These are phyloP conservation scores for Philotrypesis tridentata DNA, from an alignment of 1,140 invertebrate species.

Conservation along the genomic window DNA sequence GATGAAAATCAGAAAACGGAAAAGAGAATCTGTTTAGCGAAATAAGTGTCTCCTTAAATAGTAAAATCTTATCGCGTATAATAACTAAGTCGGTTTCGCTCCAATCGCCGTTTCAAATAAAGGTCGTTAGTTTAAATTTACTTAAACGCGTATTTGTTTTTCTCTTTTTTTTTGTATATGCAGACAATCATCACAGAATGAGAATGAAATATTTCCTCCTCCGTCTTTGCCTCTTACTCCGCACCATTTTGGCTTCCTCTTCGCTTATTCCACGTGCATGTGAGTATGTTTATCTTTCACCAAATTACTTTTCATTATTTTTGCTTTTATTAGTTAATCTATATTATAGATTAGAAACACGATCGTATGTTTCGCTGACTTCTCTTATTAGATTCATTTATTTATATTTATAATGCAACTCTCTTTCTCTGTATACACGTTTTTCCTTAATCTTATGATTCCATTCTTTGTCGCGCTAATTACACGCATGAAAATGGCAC, in stretches of 20 bases:
- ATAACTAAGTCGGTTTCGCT: conserved; percentile 25
- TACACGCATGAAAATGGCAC: conserved; percentile 57
- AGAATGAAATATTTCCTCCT: conserved; percentile 65
- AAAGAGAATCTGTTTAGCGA: not conserved
- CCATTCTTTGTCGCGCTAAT: conserved; percentile 37
- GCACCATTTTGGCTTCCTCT: conserved; percentile 34
- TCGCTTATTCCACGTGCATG: conserved; percentile 27
- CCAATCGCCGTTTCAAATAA: conserved; percentile 34
- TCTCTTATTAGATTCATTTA: conserved; percentile 47
- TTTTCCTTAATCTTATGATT: conserved; percentile 56
- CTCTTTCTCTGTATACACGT: conserved; percentile 54
- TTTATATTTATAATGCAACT: conserved; percentile 52
- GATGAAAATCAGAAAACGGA: conserved; percentile 9
- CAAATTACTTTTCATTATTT: conserved; percentile 33
- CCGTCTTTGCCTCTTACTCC: conserved; percentile 25
- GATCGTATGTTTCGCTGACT: conserved; percentile 36
- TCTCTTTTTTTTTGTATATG: conserved; percentile 53
- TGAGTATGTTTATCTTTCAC: not conserved
- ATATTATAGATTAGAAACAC: conserved; percentile 43
- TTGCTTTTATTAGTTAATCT: conserved; percentile 36
- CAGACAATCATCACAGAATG: conserved; percentile 70
- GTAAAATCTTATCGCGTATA: conserved; percentile 41
- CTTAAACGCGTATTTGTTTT: conserved; percentile 38
- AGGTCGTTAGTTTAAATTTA: conserved; percentile 39
- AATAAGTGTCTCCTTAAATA: conserved; percentile 48